Percentiles rank a stretch among this genome's conserved stretches.
Evolutionary conservation across 2,888 invertebrate species (phyloP).

Genomic region (Ormyrus thymus): DNA sequence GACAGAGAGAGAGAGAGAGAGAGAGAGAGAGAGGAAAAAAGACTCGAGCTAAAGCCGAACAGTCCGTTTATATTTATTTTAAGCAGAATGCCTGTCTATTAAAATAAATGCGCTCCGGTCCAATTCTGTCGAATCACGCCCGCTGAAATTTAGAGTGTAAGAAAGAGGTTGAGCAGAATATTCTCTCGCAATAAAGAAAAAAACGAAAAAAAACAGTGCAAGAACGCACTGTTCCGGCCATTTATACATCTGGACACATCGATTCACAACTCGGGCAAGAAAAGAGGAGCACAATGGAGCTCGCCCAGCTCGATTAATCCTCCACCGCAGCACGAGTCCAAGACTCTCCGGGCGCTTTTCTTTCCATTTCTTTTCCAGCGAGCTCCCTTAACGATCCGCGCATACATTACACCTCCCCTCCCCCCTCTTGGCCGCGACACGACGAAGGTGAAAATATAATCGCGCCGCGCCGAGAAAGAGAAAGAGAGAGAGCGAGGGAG

Average conservation of each 20-base stretch:
- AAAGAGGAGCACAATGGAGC: no score
- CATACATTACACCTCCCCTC: slow-evolving; percentile 18
- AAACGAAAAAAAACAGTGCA: no score
- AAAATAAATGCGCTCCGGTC: no score
- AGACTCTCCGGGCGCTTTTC: slow-evolving; percentile 36
- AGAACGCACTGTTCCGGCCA: no score
- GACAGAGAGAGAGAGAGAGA: background rate
- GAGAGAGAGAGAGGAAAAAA: background rate
- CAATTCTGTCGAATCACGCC: no score
- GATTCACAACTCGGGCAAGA: no score
- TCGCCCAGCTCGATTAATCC: slow-evolving; percentile 21
- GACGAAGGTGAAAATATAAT: slow-evolving; percentile 41
- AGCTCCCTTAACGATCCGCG: slow-evolving; percentile 29
- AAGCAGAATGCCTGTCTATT: no score
- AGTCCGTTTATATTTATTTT: no score
- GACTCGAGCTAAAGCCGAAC: background rate
- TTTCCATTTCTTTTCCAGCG: slow-evolving; percentile 30
- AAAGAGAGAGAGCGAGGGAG: slow-evolving; percentile 16
- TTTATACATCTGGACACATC: no score
- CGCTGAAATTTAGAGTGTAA: no score
- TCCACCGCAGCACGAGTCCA: slow-evolving; percentile 3
- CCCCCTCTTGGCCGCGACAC: slow-evolving; percentile 13
- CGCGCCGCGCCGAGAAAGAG: background rate
- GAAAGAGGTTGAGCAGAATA: no score
- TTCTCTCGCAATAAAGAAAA: no score